phyloP scores from a whole-genome alignment of 2,113 vertebrate species.

The Eulemur macaco region DNA sequence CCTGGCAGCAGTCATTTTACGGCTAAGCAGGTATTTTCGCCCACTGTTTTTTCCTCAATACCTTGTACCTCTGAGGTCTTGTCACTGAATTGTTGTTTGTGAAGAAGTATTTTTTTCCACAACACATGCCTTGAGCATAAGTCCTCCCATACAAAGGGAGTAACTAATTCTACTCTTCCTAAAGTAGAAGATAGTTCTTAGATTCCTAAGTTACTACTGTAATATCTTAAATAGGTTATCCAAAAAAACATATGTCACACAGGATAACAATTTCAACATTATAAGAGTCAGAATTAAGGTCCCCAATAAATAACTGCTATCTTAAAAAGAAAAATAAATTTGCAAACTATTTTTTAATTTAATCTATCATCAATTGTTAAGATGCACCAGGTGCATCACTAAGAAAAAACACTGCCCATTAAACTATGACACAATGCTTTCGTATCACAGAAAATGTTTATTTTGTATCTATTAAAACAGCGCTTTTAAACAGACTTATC shows the following conservation, averaged over 20 bases:
- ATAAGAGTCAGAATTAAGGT: constrained; percentile 69
- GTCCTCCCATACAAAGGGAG: constrained; percentile 53
- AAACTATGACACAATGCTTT: constrained; percentile 10
- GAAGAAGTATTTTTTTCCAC: constrained; percentile 32
- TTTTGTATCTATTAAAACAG: constrained; percentile 15
- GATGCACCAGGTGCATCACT: not conserved
- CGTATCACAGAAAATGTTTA: not conserved
- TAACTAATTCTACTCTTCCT: constrained; percentile 48
- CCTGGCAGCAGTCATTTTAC: constrained; percentile 21
- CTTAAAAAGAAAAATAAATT: constrained; percentile 76
- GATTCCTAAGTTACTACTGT: not conserved
- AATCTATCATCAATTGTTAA: not conserved
- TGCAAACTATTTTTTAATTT: constrained; percentile 49
- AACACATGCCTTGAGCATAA: constrained; percentile 15
- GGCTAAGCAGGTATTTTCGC: not conserved
- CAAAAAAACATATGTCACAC: constrained; percentile 56
- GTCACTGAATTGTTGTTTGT: not conserved
- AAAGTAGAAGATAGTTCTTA: constrained; percentile 64
- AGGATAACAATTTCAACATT: constrained; percentile 37
- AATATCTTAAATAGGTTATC: constrained; percentile 39
- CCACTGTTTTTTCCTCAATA: not conserved
- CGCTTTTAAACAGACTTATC: constrained; percentile 17
- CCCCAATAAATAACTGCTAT: constrained; percentile 71
- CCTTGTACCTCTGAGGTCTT: constrained; percentile 41
- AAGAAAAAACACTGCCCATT: not conserved